Percentiles rank a stretch among this genome's conserved stretches.
phyloP scores from a whole-genome alignment of 2,888 invertebrate genomes.

The Acanthosepion pharaonis region DNA sequence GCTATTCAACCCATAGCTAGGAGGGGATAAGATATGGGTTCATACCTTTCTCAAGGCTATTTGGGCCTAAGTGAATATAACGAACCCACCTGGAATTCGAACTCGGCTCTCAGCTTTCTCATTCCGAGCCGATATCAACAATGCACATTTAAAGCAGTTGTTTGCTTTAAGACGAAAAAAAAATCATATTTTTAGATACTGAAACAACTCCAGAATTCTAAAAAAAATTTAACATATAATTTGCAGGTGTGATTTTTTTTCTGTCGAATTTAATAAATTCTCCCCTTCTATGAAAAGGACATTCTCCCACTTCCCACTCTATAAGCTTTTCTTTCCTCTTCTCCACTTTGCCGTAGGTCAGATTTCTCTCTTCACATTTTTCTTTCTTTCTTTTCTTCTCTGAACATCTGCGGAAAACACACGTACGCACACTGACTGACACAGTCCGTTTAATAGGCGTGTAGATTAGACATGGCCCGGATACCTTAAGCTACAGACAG shows the following conservation, averaged over 20 bases:
- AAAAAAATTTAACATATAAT: no score
- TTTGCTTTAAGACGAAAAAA: no score
- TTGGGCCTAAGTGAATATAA: no score
- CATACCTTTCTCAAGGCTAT: no score
- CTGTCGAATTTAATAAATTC: background rate
- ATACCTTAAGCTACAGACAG: background rate
- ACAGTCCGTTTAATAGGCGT: background rate
- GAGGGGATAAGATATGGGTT: no score
- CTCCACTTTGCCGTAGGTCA: background rate
- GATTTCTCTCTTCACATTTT: background rate
- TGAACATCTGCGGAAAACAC: background rate
- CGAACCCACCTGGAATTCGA: no score
- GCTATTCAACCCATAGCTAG: no score
- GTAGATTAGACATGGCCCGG: background rate
- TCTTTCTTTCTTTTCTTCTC: background rate
- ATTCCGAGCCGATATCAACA: no score
- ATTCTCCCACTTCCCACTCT: no score
- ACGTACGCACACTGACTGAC: background rate
- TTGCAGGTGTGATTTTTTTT: background rate
- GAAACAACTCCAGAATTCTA: background rate
- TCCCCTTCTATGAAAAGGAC: background rate
- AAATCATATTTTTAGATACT: no score
- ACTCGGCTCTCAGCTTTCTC: no score
- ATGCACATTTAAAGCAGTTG: no score
- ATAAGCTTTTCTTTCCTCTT: background rate